Evolutionary conservation across 1,140 invertebrate genomes (phyloP).

Genomic region (Druon quercuslanigerum): DNA sequence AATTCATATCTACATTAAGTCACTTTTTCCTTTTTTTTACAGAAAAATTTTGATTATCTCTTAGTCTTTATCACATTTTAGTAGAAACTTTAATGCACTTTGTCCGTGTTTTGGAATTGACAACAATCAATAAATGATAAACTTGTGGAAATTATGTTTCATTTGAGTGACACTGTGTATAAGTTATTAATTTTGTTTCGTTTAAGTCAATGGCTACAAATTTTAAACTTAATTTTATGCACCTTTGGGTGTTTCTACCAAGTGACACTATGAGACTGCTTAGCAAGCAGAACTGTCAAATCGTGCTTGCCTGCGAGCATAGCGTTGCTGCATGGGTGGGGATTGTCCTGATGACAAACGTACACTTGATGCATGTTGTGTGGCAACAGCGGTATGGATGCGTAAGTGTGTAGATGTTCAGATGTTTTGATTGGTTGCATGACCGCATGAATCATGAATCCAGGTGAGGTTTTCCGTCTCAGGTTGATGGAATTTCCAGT

Average conservation of each 20-base stretch:
- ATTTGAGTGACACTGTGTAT: too few species aligned
- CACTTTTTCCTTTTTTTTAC: background rate
- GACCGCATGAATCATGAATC: background rate
- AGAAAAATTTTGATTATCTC: too few species aligned
- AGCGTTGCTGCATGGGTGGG: constrained; percentile 1
- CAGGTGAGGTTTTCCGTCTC: background rate
- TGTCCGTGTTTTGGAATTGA: too few species aligned
- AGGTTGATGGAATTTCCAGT: background rate
- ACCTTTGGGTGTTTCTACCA: background rate
- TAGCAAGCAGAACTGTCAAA: constrained; percentile 24
- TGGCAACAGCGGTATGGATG: constrained; percentile 8
- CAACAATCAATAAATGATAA: too few species aligned
- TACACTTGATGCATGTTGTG: background rate
- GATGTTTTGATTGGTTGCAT: background rate
- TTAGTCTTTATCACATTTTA: too few species aligned
- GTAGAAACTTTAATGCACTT: too few species aligned
- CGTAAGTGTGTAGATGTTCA: background rate
- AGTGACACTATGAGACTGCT: constrained; percentile 16
- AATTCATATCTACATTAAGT: background rate
- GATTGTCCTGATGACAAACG: constrained; percentile 4
- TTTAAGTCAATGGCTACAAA: background rate
- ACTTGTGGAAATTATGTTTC: too few species aligned
- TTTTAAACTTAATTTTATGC: background rate
- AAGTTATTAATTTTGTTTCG: too few species aligned
- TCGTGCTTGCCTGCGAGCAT: background rate